Evolutionary conservation across 2,888 invertebrate species (phyloP).

Genomic region (Trissolcus japonicus): DNA sequence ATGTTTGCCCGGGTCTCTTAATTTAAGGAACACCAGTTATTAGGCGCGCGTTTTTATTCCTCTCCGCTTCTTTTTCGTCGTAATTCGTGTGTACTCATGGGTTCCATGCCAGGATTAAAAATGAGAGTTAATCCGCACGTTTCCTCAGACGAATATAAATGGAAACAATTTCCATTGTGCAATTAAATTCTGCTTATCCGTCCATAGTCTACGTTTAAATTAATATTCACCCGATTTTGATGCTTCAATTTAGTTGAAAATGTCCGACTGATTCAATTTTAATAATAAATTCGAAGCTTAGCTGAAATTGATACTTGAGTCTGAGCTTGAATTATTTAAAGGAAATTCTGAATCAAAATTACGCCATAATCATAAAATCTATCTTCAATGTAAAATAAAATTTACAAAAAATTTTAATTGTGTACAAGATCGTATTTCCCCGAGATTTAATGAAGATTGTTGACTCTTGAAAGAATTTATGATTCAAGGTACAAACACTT

Average conservation of each 20-base stretch:
- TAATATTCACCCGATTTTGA: constrained; percentile 44
- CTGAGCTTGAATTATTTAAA: constrained; percentile 15
- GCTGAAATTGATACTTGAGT: constrained; percentile 18
- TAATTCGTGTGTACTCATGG: constrained; percentile 29
- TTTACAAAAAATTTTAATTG: too few relatives aligned
- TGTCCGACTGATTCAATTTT: constrained; percentile 42
- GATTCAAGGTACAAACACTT: too few relatives aligned
- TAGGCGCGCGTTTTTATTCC: constrained; percentile 10
- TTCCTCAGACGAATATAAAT: constrained; percentile 24
- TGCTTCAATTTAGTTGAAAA: constrained; percentile 25
- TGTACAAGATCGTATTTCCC: too few relatives aligned
- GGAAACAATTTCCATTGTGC: constrained; percentile 51
- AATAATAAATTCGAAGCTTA: constrained; percentile 29
- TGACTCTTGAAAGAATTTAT: too few relatives aligned
- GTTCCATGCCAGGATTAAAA: constrained; percentile 36
- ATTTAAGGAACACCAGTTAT: constrained; percentile 39
- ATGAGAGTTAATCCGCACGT: constrained; percentile 33
- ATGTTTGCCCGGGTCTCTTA: constrained; percentile 33
- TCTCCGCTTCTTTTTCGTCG: constrained; percentile 11
- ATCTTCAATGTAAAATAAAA: too few relatives aligned
- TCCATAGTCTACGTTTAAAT: constrained; percentile 27
- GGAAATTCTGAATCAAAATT: constrained; percentile 6
- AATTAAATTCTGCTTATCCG: constrained; percentile 51
- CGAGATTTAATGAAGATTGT: too few relatives aligned
- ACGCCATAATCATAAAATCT: too few relatives aligned